These are phyloP conservation scores for Yoshiicerus persimilis DNA, from an alignment of 1,140 invertebrate species.

Conservation along the genomic window DNA sequence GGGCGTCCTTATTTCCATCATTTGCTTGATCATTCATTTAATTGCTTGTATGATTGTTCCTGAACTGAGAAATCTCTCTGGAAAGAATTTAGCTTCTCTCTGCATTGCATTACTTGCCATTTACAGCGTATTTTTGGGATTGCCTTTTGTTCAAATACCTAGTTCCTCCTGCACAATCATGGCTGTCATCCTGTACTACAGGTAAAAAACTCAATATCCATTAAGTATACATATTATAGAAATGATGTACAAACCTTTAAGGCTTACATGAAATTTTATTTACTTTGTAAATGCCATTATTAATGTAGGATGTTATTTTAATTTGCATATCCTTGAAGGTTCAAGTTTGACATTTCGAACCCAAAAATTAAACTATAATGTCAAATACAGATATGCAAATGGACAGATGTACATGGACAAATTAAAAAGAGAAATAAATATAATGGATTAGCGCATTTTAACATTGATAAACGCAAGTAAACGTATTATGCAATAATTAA, in stretches of 20 bases:
- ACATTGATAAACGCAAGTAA: too few relatives aligned
- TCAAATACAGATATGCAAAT: too few relatives aligned
- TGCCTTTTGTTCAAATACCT: conserved; percentile 51
- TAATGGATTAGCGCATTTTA: too few relatives aligned
- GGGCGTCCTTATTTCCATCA: conserved; percentile 57
- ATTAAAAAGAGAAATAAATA: not conserved
- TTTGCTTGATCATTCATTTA: conserved; percentile 58
- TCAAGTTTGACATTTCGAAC: too few relatives aligned
- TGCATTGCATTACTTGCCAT: conserved; percentile 57
- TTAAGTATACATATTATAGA: too few relatives aligned
- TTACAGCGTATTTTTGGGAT: conserved; percentile 57
- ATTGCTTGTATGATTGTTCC: conserved; percentile 56
- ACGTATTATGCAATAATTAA: too few relatives aligned
- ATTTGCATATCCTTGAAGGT: not conserved
- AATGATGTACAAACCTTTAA: too few relatives aligned
- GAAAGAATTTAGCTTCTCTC: conserved; percentile 59
- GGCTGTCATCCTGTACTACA: conserved; percentile 58
- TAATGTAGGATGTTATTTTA: not conserved
- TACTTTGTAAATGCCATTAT: not conserved
- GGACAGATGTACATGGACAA: too few relatives aligned
- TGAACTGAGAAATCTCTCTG: conserved; percentile 59
- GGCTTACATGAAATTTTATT: too few relatives aligned
- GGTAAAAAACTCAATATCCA: conserved; percentile 25
- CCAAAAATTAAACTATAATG: too few relatives aligned
- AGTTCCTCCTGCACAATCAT: conserved; percentile 52